phyloP scores from a whole-genome alignment of 1,140 invertebrate genomes.

The Saxidomus purpurata region DNA sequence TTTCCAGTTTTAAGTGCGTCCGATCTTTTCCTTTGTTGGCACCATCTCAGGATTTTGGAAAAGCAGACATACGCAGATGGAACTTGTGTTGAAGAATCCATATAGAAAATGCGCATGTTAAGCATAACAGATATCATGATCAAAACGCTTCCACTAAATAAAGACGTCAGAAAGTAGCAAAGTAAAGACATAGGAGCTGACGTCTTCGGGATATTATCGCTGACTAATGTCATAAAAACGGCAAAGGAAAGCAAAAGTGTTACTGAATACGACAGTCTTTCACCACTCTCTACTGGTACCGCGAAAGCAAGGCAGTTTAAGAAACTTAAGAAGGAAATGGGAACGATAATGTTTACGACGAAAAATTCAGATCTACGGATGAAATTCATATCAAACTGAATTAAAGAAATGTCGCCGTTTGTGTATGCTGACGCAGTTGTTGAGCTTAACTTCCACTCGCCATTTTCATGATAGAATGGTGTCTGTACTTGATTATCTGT shows the following conservation, averaged over 20 bases:
- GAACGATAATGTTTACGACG: slow-evolving; percentile 40
- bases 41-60: background rate
- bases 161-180: slow-evolving; percentile 27
- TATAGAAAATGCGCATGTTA: slow-evolving; percentile 33
- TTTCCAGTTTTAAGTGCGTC: too few species aligned
- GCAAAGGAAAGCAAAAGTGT: slow-evolving; percentile 43
- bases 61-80: background rate
- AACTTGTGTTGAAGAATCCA: background rate
- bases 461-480: slow-evolving; percentile 40
- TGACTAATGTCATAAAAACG: slow-evolving; percentile 48
- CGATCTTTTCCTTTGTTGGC: background rate
- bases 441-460: slow-evolving; percentile 32
- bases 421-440: background rate
- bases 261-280: slow-evolving; percentile 28
- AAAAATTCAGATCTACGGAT: background rate
- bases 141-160: slow-evolving; percentile 23
- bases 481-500: background rate
- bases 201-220: slow-evolving; percentile 33
- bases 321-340: background rate
- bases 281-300: slow-evolving; percentile 26
- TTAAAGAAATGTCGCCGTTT: background rate
- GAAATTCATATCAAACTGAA: slow-evolving; percentile 15
- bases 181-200: slow-evolving; percentile 43
- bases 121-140: slow-evolving; percentile 13
- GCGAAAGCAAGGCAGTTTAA: slow-evolving; percentile 12